Conservation (phyloP, 2,888 invertebrate genomes). For the Operophtera brumata region DNA sequence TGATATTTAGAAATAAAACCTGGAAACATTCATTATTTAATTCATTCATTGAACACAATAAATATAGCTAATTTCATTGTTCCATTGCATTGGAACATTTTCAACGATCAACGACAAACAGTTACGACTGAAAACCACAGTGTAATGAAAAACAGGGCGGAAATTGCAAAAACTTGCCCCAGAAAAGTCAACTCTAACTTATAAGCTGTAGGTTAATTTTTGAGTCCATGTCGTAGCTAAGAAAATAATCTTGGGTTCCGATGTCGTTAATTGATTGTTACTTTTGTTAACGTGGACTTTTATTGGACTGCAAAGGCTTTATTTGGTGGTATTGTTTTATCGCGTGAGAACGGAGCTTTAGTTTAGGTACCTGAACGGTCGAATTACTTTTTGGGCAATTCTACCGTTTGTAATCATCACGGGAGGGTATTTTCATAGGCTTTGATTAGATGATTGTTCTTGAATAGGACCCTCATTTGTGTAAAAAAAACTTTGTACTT, state of each 20-base stretch:
- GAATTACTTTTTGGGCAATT: constrained; percentile 15
- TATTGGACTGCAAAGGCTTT: constrained; percentile 36
- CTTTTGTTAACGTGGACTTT: constrained; percentile 48
- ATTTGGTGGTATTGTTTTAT: constrained; percentile 32
- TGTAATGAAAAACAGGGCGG: constrained; percentile 12
- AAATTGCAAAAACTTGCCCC: constrained; percentile 2
- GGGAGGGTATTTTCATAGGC: constrained; percentile 8
- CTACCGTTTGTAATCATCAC: constrained; percentile 7
- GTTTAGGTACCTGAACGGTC: constrained; percentile 5
- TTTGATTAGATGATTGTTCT: background rate
- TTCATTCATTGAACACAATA: constrained; percentile 2
- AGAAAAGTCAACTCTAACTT: constrained; percentile 21
- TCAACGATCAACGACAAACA: constrained; percentile 7
- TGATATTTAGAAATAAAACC: background rate
- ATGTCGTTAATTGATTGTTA: constrained; percentile 57
- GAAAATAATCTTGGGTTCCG: constrained; percentile 46
- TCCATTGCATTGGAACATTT: constrained; percentile 4
- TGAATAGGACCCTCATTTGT: no score
- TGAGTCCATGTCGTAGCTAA: constrained; percentile 3
- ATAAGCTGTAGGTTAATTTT: constrained; percentile 12
- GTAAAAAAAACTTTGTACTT: no score
- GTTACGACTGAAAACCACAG: constrained; percentile 5
- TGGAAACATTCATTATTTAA: background rate
- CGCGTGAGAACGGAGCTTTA: constrained; percentile 27
- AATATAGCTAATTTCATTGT: constrained; percentile 15